Base-by-base conservation (phyloP, 1,140 invertebrate genomes). In the Nilaparvata lugens region DNA sequence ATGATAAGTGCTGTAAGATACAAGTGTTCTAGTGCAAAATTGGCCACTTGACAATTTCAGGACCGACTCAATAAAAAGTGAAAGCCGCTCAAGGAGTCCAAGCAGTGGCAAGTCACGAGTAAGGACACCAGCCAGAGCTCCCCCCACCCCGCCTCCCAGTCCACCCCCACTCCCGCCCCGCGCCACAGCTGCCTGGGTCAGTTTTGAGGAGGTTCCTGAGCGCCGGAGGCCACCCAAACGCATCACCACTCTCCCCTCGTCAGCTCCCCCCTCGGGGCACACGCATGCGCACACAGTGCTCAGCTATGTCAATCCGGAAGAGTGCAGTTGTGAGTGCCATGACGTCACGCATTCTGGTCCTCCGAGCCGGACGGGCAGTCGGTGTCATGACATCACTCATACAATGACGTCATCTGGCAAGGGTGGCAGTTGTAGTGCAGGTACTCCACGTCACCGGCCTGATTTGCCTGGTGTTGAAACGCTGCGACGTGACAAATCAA, bases 201-300 rank as follows among this genome's bases (percentile, higher is more conserved):
- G 90, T 69, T 91, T 91, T 69, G 87, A 90, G 71, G 88, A 91
- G 66, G 84, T 91, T 55, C 88, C 89, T 0, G 88, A 91, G 71
- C 81, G 82, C 63, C 76, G 85, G 18, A 88, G 88, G 71, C 78
- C 83, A 52, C 86, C 89, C 11, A 88, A 88, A 72, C 77, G 86
- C 58, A 90, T 91, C 63, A 87, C 89, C 66, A 88, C 87, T 7
- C 79, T 91, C 64, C 87, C 88, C 4, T 74, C 73, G 64, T 60
- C 72, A 55, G 67, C 57, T 25, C 38, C 51, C n/a, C 54, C 24
- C 18, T 51, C 55, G n/a, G 45, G 52, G 2, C 28, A 35, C 9
- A 4, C 35, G 52, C 14, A 23, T 19, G 14, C 28, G 1, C 45
- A 31, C 28, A 23, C 24, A 19, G 70, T 70, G 23, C 86, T 88